phyloP scores from a whole-genome alignment of 2,888 invertebrate species.

The Candidula unifasciata region DNA sequence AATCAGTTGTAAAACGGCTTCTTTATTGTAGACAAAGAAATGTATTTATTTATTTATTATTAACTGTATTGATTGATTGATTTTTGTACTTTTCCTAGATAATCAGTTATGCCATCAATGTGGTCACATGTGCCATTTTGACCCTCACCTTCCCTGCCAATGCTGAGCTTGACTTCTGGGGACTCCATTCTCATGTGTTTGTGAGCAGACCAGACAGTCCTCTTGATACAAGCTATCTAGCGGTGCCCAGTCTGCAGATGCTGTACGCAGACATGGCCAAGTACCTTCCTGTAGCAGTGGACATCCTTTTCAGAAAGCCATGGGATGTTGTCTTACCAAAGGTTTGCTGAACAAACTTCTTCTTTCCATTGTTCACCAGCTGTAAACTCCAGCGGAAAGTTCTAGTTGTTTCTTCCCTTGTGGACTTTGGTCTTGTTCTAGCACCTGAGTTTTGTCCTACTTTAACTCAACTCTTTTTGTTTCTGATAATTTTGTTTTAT shows the following conservation, averaged over 20 bases:
- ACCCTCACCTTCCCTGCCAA: constrained; percentile 36
- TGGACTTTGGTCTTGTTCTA: no score
- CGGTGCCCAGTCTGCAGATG: constrained; percentile 12
- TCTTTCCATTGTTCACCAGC: no score
- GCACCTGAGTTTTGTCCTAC: no score
- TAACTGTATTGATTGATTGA: not conserved
- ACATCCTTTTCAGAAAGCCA: constrained; percentile 56
- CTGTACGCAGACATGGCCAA: constrained; percentile 54
- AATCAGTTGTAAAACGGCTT: no score
- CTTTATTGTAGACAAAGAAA: not conserved
- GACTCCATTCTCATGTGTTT: constrained; percentile 58
- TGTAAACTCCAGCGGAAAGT: no score
- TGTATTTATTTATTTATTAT: not conserved
- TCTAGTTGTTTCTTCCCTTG: no score
- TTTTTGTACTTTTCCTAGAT: not conserved
- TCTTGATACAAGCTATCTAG: constrained; percentile 20
- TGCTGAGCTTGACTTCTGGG: constrained; percentile 54
- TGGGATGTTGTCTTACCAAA: constrained; percentile 64
- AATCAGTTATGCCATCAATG: constrained; percentile 31
- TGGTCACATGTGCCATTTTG: constrained; percentile 30
- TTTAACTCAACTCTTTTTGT: no score
- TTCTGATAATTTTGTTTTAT: no score
- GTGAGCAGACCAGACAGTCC: constrained; percentile 55
- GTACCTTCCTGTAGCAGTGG: constrained; percentile 52
- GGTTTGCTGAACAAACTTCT: constrained; percentile 50